phyloP scores from a whole-genome alignment of 2,113 vertebrate genomes.

The Anguilla rostrata region DNA sequence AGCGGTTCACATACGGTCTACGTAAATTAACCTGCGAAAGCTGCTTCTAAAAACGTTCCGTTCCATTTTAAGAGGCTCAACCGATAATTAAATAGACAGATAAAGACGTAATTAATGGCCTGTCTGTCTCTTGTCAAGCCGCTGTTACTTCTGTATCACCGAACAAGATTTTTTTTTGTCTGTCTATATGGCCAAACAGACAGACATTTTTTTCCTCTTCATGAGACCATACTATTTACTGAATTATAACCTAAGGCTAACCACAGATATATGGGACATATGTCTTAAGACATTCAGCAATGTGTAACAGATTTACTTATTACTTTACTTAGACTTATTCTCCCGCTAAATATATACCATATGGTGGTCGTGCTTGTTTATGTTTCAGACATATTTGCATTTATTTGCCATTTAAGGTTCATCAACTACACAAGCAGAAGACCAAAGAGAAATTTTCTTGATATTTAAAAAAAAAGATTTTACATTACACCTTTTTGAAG shows the following conservation, averaged over 20 bases:
- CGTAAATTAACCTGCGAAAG: neutral
- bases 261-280: neutral
- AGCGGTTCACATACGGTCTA: neutral
- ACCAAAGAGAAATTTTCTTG: neutral
- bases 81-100: neutral
- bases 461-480: neutral
- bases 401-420: neutral
- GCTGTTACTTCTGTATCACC: neutral
- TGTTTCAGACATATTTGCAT: neutral
- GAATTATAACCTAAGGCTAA: neutral
- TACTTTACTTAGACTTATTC: no score
- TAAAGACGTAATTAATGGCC: neutral
- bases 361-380: no score
- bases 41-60: no score
- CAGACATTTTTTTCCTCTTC: neutral
- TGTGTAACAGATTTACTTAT: no score
- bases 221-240: neutral
- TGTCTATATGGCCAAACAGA: no score
- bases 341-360: neutral
- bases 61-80: no score
- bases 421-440: neutral
- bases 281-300: neutral
- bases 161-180: neutral
- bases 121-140: neutral
- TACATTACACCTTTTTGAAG: conserved; percentile 21